Evolutionary conservation across 2,113 vertebrate genomes (phyloP).

Genomic region (Rattus norvegicus): DNA sequence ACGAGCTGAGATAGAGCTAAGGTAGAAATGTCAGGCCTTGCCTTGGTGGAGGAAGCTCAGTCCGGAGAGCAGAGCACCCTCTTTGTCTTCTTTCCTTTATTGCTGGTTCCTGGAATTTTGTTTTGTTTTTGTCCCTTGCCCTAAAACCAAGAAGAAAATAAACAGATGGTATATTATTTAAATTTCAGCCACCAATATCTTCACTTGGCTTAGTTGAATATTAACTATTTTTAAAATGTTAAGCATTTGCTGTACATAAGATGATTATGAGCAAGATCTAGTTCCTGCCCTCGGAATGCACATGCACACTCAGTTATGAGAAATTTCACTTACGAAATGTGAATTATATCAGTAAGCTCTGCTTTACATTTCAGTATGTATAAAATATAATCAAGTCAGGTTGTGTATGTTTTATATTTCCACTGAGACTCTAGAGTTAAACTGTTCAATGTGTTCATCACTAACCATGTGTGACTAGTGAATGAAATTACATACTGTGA

Average conservation of each 20-base stretch:
- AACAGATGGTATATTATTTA: background rate
- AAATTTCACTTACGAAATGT: constrained; percentile 43
- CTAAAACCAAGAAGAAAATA: constrained; percentile 48
- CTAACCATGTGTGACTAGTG: background rate
- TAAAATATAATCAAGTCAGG: constrained; percentile 21
- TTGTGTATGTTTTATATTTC: constrained; percentile 34
- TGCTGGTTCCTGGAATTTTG: background rate
- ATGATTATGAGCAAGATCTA: constrained; percentile 28
- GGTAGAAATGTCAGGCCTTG: background rate
- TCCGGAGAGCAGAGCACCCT: background rate
- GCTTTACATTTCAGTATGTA: constrained; percentile 25
- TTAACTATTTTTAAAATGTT: constrained; percentile 24
- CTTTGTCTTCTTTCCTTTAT: constrained; percentile 42
- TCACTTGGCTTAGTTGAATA: background rate
- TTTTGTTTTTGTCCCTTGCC: constrained; percentile 19
- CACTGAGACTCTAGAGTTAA: constrained; percentile 19
- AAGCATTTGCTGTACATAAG: constrained; percentile 33
- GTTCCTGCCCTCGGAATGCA: background rate
- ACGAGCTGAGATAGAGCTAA: background rate
- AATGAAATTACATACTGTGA: constrained; percentile 23
- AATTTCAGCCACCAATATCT: constrained; percentile 15
- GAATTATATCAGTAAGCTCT: constrained; percentile 20
- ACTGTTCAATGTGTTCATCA: constrained; percentile 37
- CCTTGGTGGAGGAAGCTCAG: background rate
- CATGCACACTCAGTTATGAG: constrained; percentile 23